Evolutionary conservation across 2,888 invertebrate species (phyloP).

Genomic region (Notodonta dromedarius): DNA sequence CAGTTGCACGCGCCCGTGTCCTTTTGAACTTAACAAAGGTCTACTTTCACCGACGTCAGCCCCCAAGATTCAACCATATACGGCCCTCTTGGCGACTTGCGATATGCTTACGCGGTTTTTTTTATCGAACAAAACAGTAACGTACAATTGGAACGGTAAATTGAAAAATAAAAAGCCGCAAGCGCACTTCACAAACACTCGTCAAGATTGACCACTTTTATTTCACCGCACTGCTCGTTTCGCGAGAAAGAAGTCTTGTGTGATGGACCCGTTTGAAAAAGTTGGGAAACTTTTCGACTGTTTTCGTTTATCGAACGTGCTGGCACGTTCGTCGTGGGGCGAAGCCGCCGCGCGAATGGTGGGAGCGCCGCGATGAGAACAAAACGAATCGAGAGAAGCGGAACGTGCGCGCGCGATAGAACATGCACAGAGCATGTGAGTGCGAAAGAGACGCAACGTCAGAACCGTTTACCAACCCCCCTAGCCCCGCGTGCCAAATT

Average conservation of each 20-base stretch:
- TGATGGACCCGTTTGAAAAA: constrained; percentile 65
- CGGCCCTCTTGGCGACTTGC: constrained; percentile 72
- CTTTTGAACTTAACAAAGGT: constrained; percentile 82
- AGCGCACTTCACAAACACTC: constrained; percentile 71
- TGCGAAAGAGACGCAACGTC: constrained; percentile 43
- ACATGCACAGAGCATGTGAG: constrained; percentile 33
- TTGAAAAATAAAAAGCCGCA: constrained; percentile 60
- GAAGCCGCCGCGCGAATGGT: constrained; percentile 67
- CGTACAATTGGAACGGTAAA: constrained; percentile 80
- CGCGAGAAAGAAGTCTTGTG: constrained; percentile 52
- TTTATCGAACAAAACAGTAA: constrained; percentile 79
- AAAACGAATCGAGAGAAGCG: constrained; percentile 59
- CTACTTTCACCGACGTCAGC: constrained; percentile 79
- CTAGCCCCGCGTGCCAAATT: constrained; percentile 54
- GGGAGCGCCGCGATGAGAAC: constrained; percentile 46
- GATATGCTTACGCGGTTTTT: constrained; percentile 74
- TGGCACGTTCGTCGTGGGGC: constrained; percentile 57
- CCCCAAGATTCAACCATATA: constrained; percentile 74
- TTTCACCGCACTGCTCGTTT: constrained; percentile 68
- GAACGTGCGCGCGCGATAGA: constrained; percentile 60
- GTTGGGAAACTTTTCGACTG: constrained; percentile 78
- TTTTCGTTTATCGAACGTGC: constrained; percentile 51
- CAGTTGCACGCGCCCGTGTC: constrained; percentile 75
- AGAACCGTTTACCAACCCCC: constrained; percentile 62
- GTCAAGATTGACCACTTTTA: constrained; percentile 56